These are phyloP conservation scores for Pituophis catenifer DNA, from an alignment of 2,113 vertebrate genomes.

Conservation along the genomic window DNA sequence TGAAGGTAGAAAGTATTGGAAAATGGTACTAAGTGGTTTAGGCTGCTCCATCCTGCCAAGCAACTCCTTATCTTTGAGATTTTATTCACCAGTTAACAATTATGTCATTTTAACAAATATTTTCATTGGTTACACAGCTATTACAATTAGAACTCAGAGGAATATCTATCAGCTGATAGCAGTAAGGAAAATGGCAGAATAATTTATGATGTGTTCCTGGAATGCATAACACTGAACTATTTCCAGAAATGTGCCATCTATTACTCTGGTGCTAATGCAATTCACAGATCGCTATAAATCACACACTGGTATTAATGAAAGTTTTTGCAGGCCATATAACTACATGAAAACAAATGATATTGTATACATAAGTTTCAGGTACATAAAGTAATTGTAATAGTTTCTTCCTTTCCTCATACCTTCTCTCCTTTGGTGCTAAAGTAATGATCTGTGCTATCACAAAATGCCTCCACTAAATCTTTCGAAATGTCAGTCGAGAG, in stretches of 20 bases:
- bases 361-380: slow-evolving; percentile 42
- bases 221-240: background rate
- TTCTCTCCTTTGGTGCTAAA: slow-evolving; percentile 40
- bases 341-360: slow-evolving; percentile 36
- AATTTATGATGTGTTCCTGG: slow-evolving; percentile 16
- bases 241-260: slow-evolving; percentile 13
- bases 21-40: background rate
- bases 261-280: slow-evolving; percentile 15
- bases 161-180: slow-evolving; percentile 21
- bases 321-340: slow-evolving; percentile 36
- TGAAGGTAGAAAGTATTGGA: background rate
- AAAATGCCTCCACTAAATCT: slow-evolving; percentile 53
- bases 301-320: slow-evolving; percentile 46
- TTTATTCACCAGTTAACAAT: slow-evolving; percentile 35
- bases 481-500: slow-evolving; percentile 66
- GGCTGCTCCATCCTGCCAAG: background rate
- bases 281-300: slow-evolving; percentile 26
- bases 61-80: slow-evolving; percentile 2
- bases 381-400: slow-evolving; percentile 65
- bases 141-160: slow-evolving; percentile 22
- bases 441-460: slow-evolving; percentile 57
- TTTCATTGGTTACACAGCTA: slow-evolving; percentile 5
- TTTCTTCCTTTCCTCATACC: slow-evolving; percentile 52
- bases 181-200: slow-evolving; percentile 10
- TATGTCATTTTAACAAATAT: slow-evolving; percentile 9